Percentiles rank a stretch among this genome's conserved stretches.
phyloP scores from a whole-genome alignment of 2,113 vertebrate genomes.

The Mandrillus leucophaeus region DNA sequence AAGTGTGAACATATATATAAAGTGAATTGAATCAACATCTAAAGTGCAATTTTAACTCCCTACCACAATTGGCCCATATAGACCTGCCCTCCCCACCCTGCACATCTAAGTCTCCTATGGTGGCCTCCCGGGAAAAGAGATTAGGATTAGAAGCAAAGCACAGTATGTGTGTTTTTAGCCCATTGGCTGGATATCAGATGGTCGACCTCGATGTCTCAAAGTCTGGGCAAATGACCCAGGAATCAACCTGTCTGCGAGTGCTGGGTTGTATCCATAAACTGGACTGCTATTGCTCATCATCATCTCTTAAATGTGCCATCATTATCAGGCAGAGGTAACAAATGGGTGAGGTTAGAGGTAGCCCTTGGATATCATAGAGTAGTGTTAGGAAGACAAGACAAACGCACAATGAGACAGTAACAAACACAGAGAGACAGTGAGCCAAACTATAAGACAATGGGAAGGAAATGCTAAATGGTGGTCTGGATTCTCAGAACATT shows the following conservation, averaged over 20 bases:
- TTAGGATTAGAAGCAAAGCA: background rate
- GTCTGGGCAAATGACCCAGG: background rate
- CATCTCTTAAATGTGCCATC: background rate
- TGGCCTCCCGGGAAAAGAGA: background rate
- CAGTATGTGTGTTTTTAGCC: background rate
- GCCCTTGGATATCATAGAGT: background rate
- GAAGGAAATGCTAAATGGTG: background rate
- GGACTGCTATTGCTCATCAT: background rate
- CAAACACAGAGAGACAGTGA: background rate
- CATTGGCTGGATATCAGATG: background rate
- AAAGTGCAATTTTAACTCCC: background rate
- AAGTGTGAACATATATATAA: background rate
- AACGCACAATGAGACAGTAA: background rate
- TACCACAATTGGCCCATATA: background rate
- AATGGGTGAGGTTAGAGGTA: background rate
- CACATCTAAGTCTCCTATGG: background rate
- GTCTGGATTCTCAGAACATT: background rate
- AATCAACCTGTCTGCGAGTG: background rate
- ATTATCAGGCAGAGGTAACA: background rate
- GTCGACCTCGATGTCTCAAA: background rate
- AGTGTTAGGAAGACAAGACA: background rate
- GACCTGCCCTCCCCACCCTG: too few relatives aligned
- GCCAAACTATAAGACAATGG: background rate
- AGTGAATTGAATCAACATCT: background rate
- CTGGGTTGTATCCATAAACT: background rate